A percentile compares a stretch with the other conserved stretches of the same genome.
Evolutionary conservation across 2,113 vertebrate species (phyloP).

Genomic region (Cochlearius cochlearius): DNA sequence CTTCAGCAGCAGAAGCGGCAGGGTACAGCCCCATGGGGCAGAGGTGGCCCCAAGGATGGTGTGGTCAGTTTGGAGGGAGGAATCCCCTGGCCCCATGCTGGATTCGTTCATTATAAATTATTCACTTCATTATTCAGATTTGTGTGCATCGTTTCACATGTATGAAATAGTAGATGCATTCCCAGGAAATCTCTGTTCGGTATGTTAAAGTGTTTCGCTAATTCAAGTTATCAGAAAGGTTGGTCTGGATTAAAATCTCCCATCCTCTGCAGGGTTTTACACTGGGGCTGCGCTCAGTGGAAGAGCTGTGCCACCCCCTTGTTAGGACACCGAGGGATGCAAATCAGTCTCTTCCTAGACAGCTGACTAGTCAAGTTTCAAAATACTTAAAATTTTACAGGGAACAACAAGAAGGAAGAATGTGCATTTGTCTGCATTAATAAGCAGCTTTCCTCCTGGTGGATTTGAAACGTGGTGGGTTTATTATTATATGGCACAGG

Average conservation of each 20-base stretch:
- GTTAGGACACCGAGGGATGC: not conserved
- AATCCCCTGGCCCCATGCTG: not conserved
- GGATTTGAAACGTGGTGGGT: not conserved
- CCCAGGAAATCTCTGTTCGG: not conserved
- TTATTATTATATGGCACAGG: not conserved
- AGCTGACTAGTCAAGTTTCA: not conserved
- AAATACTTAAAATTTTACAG: not conserved
- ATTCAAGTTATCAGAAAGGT: not conserved
- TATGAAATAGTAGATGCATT: not conserved
- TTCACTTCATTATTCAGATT: not conserved
- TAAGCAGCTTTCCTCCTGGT: not conserved
- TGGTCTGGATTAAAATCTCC: not conserved
- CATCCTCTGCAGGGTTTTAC: not conserved
- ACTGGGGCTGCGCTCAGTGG: accelerated
- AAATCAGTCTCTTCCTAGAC: not conserved
- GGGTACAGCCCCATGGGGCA: not conserved
- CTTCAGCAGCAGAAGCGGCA: not conserved
- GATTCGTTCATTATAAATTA: not conserved
- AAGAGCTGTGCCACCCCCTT: not conserved
- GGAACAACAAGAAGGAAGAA: not conserved
- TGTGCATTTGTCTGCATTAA: not conserved
- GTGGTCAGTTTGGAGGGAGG: not conserved
- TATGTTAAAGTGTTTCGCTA: not conserved
- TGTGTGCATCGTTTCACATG: not conserved
- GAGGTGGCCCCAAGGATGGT: not conserved